Evolutionary conservation across 2,888 invertebrate genomes (phyloP).

Genomic region (Liodrosophila aerea): DNA sequence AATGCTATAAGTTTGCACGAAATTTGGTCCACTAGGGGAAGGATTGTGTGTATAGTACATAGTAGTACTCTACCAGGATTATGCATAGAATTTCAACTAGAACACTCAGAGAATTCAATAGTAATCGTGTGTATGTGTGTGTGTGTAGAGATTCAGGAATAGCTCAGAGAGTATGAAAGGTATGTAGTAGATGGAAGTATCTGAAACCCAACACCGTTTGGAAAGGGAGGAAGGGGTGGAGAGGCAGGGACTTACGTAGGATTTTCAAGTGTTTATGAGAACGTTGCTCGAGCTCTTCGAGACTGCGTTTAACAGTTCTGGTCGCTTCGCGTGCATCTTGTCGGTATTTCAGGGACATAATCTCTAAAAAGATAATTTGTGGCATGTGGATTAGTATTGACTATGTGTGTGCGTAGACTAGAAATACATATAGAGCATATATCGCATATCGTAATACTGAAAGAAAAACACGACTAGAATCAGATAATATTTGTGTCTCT

Average conservation of each 20-base stretch:
- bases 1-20: constrained; percentile 32
- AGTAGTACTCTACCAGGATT: constrained; percentile 12
- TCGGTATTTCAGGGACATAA: constrained; percentile 46
- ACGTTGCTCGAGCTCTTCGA: too few relatives aligned
- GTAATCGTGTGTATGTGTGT: constrained; percentile 15
- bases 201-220: constrained; percentile 44
- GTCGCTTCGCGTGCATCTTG: constrained; percentile 41
- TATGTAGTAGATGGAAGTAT: neutral
- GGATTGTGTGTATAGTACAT: constrained; percentile 5
- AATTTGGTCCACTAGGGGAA: constrained; percentile 53
- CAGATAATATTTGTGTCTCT: constrained; percentile 18
- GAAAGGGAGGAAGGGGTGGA: too few relatives aligned
- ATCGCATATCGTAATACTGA: constrained; percentile 56
- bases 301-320: constrained; percentile 56
- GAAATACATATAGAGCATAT: constrained; percentile 15
- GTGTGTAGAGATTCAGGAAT: constrained; percentile 8
- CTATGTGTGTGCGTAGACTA: constrained; percentile 29
- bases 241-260: constrained; percentile 50
- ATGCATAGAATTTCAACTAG: constrained; percentile 23
- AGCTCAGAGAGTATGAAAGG: constrained; percentile 2
- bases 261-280: constrained; percentile 51
- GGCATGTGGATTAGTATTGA: constrained; percentile 17
- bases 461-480: constrained; percentile 73
- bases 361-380: constrained; percentile 67
- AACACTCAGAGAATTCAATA: constrained; percentile 20